phyloP scores from a whole-genome alignment of 2,113 vertebrate genomes.

The Calyptomena viridis region DNA sequence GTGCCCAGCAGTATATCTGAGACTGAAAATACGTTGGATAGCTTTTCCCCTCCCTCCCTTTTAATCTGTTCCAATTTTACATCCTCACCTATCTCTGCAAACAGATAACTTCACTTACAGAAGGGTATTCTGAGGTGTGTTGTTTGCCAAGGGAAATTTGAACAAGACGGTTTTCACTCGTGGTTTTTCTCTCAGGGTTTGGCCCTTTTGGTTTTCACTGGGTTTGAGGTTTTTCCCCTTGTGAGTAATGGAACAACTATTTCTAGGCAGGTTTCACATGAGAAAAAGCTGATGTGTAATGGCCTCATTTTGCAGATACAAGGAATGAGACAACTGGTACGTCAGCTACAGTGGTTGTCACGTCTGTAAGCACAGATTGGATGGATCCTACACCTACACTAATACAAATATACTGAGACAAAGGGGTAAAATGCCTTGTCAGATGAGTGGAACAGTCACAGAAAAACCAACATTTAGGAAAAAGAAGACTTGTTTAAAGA shows the following conservation, averaged over 20 bases:
- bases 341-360: neutral
- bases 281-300: neutral
- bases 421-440: neutral
- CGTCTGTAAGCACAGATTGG: neutral
- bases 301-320: neutral
- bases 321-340: neutral
- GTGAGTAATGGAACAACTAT: neutral
- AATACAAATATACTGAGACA: neutral
- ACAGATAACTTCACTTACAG: neutral
- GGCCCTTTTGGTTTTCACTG: neutral
- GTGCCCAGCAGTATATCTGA: neutral
- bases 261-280: neutral
- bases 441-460: neutral
- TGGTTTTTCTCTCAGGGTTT: neutral
- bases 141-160: neutral
- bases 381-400: neutral
- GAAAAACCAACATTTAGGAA: neutral
- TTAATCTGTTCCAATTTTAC: neutral
- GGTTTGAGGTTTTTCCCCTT: neutral
- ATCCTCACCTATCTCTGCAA: neutral
- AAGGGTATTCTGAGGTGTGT: neutral
- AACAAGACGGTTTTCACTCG: neutral
- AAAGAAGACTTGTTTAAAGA: neutral
- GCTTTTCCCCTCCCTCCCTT: fast-evolving
- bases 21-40: neutral